These are phyloP conservation scores for Conus betulinus DNA, from an alignment of 1,140 invertebrate genomes.

Conservation along the genomic window DNA sequence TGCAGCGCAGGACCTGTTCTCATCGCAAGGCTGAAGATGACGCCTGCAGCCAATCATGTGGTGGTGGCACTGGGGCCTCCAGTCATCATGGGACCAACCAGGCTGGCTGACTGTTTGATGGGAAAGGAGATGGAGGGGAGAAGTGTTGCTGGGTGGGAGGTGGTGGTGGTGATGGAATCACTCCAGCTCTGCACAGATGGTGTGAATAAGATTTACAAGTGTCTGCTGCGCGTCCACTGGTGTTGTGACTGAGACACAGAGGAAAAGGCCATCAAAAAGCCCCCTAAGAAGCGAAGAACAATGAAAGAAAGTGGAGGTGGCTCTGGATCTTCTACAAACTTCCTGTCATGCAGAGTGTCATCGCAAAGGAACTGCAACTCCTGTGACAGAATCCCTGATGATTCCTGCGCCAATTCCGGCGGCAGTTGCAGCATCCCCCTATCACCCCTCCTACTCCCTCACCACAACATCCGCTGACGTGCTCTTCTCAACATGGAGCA, in stretches of 20 bases:
- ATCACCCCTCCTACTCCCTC: slow-evolving; percentile 17
- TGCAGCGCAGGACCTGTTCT: slow-evolving; percentile 12
- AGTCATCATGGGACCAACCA: slow-evolving; percentile 18
- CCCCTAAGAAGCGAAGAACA: slow-evolving; percentile 41
- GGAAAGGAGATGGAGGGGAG: slow-evolving; percentile 10
- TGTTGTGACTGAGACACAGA: not conserved
- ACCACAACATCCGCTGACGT: slow-evolving; percentile 1
- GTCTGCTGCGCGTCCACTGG: not conserved
- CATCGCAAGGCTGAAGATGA: slow-evolving; percentile 17
- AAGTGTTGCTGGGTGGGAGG: not conserved
- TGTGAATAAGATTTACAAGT: not conserved
- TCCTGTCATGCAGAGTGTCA: not conserved
- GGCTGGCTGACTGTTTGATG: slow-evolving; percentile 19
- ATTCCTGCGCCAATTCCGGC: not conserved
- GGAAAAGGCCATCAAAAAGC: slow-evolving; percentile 31
- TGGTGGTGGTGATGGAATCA: not conserved
- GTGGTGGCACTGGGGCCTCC: slow-evolving; percentile 34
- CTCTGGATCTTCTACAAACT: not conserved
- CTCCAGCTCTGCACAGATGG: not conserved
- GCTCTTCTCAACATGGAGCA: not conserved
- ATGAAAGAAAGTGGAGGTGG: slow-evolving; percentile 28
- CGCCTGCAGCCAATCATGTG: slow-evolving; percentile 27
- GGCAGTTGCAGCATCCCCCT: slow-evolving; percentile 24
- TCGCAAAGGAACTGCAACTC: not conserved
- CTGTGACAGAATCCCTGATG: not conserved